Conservation (phyloP, 2,113 vertebrate genomes). For the Hippoglossus stenolepis region DNA sequence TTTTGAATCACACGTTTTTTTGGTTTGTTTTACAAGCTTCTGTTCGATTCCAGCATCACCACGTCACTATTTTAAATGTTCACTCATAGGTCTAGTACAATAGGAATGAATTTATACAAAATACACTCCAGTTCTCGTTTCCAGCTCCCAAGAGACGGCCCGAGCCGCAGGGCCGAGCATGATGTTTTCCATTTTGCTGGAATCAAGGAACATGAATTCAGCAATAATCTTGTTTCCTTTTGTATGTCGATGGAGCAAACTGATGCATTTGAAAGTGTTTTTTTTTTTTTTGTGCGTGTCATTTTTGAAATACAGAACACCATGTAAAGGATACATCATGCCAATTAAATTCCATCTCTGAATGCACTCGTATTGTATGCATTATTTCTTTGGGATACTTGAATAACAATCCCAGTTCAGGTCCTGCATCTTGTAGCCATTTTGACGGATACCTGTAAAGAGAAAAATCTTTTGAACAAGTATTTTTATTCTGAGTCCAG, state of each 20-base stretch:
- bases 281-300: slow-evolving; percentile 12
- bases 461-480: background rate
- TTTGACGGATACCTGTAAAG: background rate
- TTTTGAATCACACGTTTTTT: slow-evolving; percentile 30
- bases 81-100: slow-evolving; percentile 31
- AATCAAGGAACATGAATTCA: slow-evolving; percentile 77
- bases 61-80: slow-evolving; percentile 21
- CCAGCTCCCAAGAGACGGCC: slow-evolving; percentile 45
- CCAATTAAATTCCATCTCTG: slow-evolving; percentile 75
- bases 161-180: slow-evolving; percentile 55
- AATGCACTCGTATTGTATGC: slow-evolving; percentile 63
- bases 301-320: slow-evolving; percentile 65
- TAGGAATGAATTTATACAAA: slow-evolving; percentile 47
- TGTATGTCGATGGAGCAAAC: slow-evolving; percentile 46
- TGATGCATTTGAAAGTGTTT: slow-evolving; percentile 41
- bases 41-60: slow-evolving; percentile 55
- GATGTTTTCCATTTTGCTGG: slow-evolving; percentile 68
- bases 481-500: no score
- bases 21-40: slow-evolving; percentile 52
- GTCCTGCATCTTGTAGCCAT: background rate
- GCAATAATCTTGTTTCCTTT: slow-evolving; percentile 77
- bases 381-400: slow-evolving; percentile 1
- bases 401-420: background rate
- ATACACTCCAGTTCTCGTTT: slow-evolving; percentile 38
- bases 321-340: slow-evolving; percentile 74